These are phyloP conservation scores for Chesias legatella DNA, from an alignment of 2,888 invertebrate genomes.

Conservation along the genomic window DNA sequence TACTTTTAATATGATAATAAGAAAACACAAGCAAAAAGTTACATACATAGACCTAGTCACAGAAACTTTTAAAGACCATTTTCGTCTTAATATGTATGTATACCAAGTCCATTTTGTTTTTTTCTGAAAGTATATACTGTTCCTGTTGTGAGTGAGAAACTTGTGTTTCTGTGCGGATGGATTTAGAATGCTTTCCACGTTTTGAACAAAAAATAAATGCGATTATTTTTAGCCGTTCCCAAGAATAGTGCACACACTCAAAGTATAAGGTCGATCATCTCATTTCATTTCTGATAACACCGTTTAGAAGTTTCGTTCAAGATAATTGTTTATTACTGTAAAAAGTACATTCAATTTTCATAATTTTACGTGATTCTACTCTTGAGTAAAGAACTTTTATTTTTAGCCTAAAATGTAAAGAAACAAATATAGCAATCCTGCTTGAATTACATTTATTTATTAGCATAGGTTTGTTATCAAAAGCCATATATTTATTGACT, in stretches of 20 bases:
- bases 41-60: too few relatives aligned
- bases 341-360: slow-evolving; percentile 14
- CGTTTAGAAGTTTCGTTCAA: slow-evolving; percentile 6
- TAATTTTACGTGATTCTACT: too few relatives aligned
- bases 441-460: too few relatives aligned
- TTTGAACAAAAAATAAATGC: slow-evolving; percentile 2
- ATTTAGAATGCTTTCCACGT: background rate
- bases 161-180: background rate
- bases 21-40: too few relatives aligned
- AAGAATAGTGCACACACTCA: slow-evolving; percentile 5
- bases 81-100: too few relatives aligned
- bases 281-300: slow-evolving; percentile 19
- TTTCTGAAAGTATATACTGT: background rate
- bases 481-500: too few relatives aligned
- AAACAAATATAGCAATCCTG: too few relatives aligned
- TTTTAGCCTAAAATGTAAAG: too few relatives aligned
- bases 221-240: slow-evolving; percentile 9
- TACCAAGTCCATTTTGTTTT: background rate
- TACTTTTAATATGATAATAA: too few relatives aligned
- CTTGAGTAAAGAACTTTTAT: too few relatives aligned
- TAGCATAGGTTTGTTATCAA: too few relatives aligned
- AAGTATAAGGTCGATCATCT: slow-evolving; percentile 33
- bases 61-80: too few relatives aligned
- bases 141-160: slow-evolving; percentile 3
- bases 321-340: slow-evolving; percentile 13